Evolutionary conservation across 2,888 invertebrate species (phyloP).

Genomic region (Eurytoma californica): DNA sequence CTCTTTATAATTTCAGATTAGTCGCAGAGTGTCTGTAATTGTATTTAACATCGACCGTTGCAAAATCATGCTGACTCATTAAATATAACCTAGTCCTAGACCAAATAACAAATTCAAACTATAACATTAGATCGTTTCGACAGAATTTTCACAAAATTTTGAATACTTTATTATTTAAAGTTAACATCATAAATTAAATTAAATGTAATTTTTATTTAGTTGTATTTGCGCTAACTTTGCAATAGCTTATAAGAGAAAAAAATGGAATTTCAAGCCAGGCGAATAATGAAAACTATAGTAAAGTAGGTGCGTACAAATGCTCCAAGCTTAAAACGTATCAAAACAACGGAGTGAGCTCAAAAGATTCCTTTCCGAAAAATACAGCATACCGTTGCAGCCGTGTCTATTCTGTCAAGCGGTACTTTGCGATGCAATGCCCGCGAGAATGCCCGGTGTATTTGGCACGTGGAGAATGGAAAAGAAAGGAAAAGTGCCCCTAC

Average conservation of each 20-base stretch:
- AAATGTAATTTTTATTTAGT: no score
- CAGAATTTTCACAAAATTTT: no score
- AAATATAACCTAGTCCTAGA: background rate
- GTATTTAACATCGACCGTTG: background rate
- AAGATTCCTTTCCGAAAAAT: background rate
- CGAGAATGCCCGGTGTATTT: background rate
- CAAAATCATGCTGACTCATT: constrained; percentile 30
- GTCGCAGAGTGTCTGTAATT: constrained; percentile 6
- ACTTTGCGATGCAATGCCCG: no score
- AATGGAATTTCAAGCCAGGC: no score
- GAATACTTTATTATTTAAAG: no score
- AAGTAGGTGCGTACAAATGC: constrained; percentile 34
- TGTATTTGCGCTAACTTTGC: no score
- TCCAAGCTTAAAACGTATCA: constrained; percentile 12
- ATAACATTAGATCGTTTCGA: no score
- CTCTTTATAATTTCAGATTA: background rate
- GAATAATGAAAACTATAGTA: background rate
- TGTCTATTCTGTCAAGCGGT: constrained; percentile 2
- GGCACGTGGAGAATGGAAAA: background rate
- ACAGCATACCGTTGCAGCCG: background rate
- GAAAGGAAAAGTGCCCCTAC: constrained; percentile 12
- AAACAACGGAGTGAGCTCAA: constrained; percentile 25
- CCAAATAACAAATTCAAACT: no score
- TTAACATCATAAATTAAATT: no score
- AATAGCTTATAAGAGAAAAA: no score